A percentile compares a stretch with the other conserved stretches of the same genome.
These are phyloP conservation scores for Trissoscelio sp. DNA, from an alignment of 2,888 invertebrate genomes.

Conservation along the genomic window DNA sequence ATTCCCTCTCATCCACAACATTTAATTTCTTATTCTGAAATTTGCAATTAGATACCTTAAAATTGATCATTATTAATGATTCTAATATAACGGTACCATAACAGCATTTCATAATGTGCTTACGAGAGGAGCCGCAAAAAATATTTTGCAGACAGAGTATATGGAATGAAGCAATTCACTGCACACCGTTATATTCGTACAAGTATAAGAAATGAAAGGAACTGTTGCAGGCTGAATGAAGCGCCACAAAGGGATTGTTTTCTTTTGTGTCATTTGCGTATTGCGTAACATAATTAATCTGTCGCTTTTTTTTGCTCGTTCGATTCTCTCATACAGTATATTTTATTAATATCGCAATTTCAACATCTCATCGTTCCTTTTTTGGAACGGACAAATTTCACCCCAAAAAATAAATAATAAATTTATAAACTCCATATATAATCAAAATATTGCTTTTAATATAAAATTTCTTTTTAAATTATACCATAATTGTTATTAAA, in stretches of 20 bases:
- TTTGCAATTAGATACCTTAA: not conserved
- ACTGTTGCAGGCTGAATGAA: constrained; percentile 31
- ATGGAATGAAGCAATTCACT: constrained; percentile 49
- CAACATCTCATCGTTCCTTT: not conserved
- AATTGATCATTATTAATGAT: constrained; percentile 29
- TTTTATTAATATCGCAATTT: constrained; percentile 7
- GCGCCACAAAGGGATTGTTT: constrained; percentile 21
- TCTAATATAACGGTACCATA: constrained; percentile 38
- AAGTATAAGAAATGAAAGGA: constrained; percentile 34
- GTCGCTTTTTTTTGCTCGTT: constrained; percentile 5
- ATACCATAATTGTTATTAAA: too few species aligned
- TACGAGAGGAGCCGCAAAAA: constrained; percentile 38
- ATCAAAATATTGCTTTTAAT: too few species aligned
- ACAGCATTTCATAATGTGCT: not conserved
- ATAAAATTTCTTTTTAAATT: too few species aligned
- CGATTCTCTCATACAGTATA: too few species aligned
- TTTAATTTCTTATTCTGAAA: too few species aligned
- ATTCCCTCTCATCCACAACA: too few species aligned
- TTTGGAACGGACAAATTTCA: not conserved
- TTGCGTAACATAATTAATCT: constrained; percentile 27
- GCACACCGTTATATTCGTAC: constrained; percentile 50
- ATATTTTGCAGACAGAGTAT: constrained; percentile 25
- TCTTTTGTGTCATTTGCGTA: constrained; percentile 31
- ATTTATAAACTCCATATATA: too few species aligned
- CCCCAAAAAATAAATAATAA: not conserved